Percentiles rank a stretch among this genome's conserved stretches.
phyloP scores from a whole-genome alignment of 23 tunicate genomes.

The Ciona savignyi region DNA sequence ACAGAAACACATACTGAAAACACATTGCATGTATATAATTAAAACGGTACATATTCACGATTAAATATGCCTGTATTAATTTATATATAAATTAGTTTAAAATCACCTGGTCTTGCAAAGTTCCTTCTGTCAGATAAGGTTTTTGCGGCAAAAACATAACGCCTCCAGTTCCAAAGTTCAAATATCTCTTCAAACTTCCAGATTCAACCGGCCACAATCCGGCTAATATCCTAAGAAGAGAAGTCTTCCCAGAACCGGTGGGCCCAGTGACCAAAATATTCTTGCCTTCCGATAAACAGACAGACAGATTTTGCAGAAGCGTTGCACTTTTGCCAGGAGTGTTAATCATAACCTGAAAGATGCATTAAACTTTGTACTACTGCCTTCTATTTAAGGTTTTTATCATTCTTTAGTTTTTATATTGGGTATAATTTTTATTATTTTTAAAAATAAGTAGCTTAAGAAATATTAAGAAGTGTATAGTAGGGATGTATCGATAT shows the following conservation, averaged over 20 bases:
- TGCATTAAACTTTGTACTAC: neutral
- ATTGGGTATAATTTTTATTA: no score
- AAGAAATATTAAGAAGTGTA: no score
- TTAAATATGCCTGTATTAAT: no score
- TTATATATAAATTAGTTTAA: neutral
- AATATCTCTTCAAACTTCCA: conserved; percentile 33
- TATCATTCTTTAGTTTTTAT: no score
- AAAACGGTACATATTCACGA: no score
- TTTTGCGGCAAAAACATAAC: conserved; percentile 84
- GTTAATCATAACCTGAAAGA: conserved; percentile 40
- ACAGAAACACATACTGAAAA: no score
- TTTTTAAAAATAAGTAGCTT: no score
- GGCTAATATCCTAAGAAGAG: conserved; percentile 63
- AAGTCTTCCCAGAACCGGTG: conserved; percentile 84
- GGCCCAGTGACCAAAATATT: conserved; percentile 65
- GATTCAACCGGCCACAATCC: conserved; percentile 33
- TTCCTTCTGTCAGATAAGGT: conserved; percentile 67
- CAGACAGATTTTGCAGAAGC: conserved; percentile 18
- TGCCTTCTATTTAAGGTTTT: no score
- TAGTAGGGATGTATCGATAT: no score
- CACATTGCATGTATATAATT: no score
- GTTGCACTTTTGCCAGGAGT: conserved; percentile 24
- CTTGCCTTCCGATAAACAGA: conserved; percentile 28
- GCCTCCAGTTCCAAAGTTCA: conserved; percentile 51
- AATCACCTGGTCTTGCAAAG: conserved; percentile 70